Conservation (phyloP, 2,888 invertebrate species). For the Macaria notata region DNA sequence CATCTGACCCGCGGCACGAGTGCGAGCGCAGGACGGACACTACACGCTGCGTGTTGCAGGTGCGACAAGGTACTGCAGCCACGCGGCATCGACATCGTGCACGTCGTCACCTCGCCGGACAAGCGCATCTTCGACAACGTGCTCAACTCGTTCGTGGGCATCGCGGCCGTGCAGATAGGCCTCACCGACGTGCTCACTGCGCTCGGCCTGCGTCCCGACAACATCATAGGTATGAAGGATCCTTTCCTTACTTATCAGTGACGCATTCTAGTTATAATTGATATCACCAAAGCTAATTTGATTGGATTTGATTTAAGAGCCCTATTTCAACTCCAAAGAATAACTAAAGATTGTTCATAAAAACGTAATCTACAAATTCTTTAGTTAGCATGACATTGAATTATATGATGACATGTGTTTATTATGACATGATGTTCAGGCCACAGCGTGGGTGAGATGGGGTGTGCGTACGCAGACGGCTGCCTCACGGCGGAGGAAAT, state of each 20-base stretch:
- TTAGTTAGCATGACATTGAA: too few relatives aligned
- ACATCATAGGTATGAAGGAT: constrained; percentile 82
- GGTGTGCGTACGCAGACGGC: constrained; percentile 75
- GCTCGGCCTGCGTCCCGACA: constrained; percentile 86
- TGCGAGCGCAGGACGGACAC: too few relatives aligned
- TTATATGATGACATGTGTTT: too few relatives aligned
- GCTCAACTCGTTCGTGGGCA: constrained; percentile 88
- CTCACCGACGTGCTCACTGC: constrained; percentile 64
- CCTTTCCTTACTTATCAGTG: too few relatives aligned
- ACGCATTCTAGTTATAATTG: too few relatives aligned
- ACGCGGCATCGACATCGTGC: constrained; percentile 84
- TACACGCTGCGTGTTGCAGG: constrained; percentile 36
- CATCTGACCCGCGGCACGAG: too few relatives aligned
- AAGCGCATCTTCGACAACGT: constrained; percentile 81
- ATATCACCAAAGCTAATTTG: too few relatives aligned
- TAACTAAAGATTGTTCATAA: too few relatives aligned
- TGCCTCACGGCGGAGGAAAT: constrained; percentile 70
- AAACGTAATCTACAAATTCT: too few relatives aligned
- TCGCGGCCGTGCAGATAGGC: constrained; percentile 86
- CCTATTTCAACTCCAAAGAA: too few relatives aligned
- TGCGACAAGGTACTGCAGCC: constrained; percentile 82
- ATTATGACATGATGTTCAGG: constrained; percentile 69
- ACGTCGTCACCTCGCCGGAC: constrained; percentile 85
- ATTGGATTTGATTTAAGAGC: too few relatives aligned
- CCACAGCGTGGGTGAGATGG: constrained; percentile 96